A percentile compares a stretch with the other conserved stretches of the same genome.
Conservation (phyloP, 2,113 vertebrate species). For the Mirza zaza region DNA sequence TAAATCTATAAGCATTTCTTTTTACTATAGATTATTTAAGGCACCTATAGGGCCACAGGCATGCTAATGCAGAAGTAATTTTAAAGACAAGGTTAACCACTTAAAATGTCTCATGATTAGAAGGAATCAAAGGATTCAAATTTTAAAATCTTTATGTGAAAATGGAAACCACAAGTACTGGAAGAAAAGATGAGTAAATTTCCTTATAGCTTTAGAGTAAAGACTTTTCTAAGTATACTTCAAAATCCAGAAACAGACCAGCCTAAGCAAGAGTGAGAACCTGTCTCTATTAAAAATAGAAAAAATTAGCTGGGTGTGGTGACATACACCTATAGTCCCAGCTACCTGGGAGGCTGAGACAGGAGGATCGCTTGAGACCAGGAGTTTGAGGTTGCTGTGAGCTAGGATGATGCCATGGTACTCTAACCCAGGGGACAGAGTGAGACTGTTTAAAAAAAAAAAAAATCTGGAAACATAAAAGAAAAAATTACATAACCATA, state of each 20-base stretch:
- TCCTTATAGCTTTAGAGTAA: neutral
- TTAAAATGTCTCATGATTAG: neutral
- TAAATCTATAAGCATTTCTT: neutral
- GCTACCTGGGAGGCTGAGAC: no score
- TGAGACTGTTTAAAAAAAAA: no score
- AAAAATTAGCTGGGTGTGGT: no score
- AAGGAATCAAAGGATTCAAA: neutral
- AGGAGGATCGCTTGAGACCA: no score
- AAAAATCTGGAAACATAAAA: neutral
- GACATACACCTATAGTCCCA: no score
- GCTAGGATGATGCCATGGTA: no score
- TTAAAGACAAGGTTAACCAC: conserved; percentile 15
- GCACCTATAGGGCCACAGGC: neutral
- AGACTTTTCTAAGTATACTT: conserved; percentile 33
- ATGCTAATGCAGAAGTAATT: neutral
- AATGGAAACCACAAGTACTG: neutral
- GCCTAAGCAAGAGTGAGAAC: no score
- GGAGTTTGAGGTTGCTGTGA: no score
- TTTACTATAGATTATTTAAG: conserved; percentile 36
- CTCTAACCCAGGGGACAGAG: no score
- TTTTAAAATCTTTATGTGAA: conserved; percentile 40
- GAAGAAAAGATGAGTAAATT: conserved; percentile 22
- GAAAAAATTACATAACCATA: neutral
- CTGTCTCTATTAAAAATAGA: no score
- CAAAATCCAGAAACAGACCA: neutral